These are phyloP conservation scores for Heliconius charithonia DNA, from an alignment of 2,888 invertebrate genomes.

Conservation along the genomic window DNA sequence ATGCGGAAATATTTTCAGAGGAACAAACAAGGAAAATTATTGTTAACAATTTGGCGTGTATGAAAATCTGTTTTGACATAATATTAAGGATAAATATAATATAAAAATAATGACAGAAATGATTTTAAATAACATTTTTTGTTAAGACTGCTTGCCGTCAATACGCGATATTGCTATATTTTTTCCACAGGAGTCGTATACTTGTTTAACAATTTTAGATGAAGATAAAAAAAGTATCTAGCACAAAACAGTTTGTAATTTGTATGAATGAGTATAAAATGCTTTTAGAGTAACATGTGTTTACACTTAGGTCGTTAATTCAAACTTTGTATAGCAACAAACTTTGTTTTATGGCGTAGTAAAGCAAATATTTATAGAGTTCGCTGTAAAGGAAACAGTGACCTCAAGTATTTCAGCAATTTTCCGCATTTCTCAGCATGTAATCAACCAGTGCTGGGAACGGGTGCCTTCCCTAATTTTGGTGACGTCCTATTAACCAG, in stretches of 20 bases:
- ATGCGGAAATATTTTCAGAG: slow-evolving; percentile 32
- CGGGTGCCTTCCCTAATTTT: slow-evolving; percentile 75
- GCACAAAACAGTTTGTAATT: slow-evolving; percentile 30
- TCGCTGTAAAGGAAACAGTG: slow-evolving; percentile 50
- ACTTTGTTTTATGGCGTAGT: slow-evolving; percentile 59
- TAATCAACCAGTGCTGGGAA: slow-evolving; percentile 73
- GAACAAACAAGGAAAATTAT: slow-evolving; percentile 25
- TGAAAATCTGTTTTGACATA: not conserved
- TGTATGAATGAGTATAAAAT: slow-evolving; percentile 58
- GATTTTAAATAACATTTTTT: not conserved
- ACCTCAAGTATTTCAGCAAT: slow-evolving; percentile 75
- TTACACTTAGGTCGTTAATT: slow-evolving; percentile 70
- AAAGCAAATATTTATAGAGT: slow-evolving; percentile 65
- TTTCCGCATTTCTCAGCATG: slow-evolving; percentile 67
- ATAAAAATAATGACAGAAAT: not conserved
- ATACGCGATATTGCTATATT: slow-evolving; percentile 29
- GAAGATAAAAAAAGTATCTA: slow-evolving; percentile 10
- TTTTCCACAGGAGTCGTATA: slow-evolving; percentile 25
- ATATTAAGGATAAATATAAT: not conserved
- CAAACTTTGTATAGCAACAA: slow-evolving; percentile 65
- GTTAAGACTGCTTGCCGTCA: not conserved
- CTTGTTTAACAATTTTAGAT: slow-evolving; percentile 8
- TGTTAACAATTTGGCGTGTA: not conserved
- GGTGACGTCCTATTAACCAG: slow-evolving; percentile 76
- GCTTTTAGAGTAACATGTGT: slow-evolving; percentile 72